Evolutionary conservation across 2,113 vertebrate species (phyloP).

Genomic region (Nannospalax galili): DNA sequence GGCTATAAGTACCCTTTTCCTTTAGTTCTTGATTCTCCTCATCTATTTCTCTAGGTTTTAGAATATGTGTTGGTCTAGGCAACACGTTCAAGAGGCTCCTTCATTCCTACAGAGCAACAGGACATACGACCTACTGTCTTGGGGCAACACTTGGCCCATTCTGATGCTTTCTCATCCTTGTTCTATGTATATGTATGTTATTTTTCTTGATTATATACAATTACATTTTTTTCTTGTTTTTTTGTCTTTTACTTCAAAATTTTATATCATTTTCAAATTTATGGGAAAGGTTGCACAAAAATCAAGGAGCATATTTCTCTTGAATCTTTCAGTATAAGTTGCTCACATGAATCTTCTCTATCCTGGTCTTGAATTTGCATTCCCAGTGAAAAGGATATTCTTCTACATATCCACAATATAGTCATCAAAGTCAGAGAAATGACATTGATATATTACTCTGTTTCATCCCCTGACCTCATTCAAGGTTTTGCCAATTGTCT

Average conservation of each 20-base stretch:
- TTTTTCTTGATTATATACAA: neutral
- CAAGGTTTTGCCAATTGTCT: neutral
- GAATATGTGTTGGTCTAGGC: neutral
- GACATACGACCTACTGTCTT: too few species aligned
- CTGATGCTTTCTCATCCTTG: neutral
- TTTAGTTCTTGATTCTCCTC: neutral
- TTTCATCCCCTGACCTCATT: neutral
- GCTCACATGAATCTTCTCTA: neutral
- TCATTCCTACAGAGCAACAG: neutral
- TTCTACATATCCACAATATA: neutral
- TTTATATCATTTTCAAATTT: constrained; percentile 41
- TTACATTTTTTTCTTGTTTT: neutral
- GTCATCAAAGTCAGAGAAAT: neutral
- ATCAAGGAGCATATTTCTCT: neutral
- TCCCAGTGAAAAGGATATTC: neutral
- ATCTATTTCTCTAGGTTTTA: neutral
- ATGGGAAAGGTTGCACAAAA: neutral
- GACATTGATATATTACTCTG: neutral
- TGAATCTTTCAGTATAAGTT: neutral
- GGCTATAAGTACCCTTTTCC: neutral
- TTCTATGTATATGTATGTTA: neutral
- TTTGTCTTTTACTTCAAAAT: constrained; percentile 15
- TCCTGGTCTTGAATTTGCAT: neutral
- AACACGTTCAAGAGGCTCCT: neutral
- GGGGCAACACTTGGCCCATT: neutral